Evolutionary conservation across 2,888 invertebrate genomes (phyloP).

Genomic region (Lasioglossum lativentre): DNA sequence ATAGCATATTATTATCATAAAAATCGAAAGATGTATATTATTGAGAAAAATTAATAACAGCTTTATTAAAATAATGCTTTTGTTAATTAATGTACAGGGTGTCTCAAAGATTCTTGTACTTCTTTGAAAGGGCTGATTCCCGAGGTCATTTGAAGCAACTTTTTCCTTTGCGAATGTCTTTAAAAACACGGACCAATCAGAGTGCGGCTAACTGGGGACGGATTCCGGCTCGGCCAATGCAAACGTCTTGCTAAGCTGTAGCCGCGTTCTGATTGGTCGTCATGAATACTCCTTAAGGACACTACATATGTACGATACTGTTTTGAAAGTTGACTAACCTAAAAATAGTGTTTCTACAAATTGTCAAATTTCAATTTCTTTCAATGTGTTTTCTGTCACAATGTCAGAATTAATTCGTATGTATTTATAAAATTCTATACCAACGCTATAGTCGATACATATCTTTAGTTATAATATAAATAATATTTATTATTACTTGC

Average conservation of each 20-base stretch:
- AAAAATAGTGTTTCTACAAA: not conserved
- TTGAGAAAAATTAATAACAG: too few species aligned
- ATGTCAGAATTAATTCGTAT: constrained; percentile 43
- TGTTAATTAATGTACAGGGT: too few species aligned
- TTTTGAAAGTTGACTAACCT: not conserved
- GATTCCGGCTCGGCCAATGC: not conserved
- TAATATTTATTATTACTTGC: constrained; percentile 29
- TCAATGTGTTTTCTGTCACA: not conserved
- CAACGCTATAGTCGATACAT: not conserved
- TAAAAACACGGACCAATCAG: too few species aligned
- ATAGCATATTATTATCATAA: not conserved
- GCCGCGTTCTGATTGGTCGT: not conserved
- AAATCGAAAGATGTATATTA: not conserved
- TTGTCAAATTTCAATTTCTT: not conserved
- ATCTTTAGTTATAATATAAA: not conserved
- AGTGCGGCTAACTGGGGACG: too few species aligned
- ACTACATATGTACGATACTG: not conserved
- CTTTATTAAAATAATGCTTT: too few species aligned
- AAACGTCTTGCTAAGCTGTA: too few species aligned
- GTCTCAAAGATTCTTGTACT: too few species aligned
- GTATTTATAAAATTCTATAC: constrained; percentile 20
- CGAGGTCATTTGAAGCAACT: not conserved
- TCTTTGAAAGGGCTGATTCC: too few species aligned
- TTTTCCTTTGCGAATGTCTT: not conserved
- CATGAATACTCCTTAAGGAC: too few species aligned